Percentiles rank a stretch among this genome's conserved stretches.
Evolutionary conservation across 2,113 vertebrate genomes (phyloP).

Genomic region (Leptosomus discolor): DNA sequence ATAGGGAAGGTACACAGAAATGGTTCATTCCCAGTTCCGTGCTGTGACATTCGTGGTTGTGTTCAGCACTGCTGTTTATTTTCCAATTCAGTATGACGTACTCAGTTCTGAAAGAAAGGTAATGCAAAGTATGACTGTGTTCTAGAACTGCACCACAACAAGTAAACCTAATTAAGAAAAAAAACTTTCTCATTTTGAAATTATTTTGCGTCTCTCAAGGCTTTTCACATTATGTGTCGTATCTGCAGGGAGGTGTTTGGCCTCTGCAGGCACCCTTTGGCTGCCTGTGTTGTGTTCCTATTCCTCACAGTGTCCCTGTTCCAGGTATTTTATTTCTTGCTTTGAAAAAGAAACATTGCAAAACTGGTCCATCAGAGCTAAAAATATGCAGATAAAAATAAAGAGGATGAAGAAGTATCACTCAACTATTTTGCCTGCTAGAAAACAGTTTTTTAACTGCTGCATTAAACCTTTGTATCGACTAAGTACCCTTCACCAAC

Average conservation of each 20-base stretch:
- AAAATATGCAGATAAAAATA: background rate
- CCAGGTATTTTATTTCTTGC: background rate
- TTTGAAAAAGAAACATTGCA: background rate
- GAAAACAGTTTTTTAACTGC: background rate
- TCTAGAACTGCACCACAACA: background rate
- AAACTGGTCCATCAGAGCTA: background rate
- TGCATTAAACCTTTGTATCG: background rate
- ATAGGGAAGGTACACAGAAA: background rate
- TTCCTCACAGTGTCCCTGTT: background rate
- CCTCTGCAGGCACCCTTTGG: background rate
- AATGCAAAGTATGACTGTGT: background rate
- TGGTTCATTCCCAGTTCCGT: background rate
- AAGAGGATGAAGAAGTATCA: background rate
- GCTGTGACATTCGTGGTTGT: rapidly evolving
- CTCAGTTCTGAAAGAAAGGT: background rate
- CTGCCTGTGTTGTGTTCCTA: background rate
- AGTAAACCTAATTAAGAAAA: no score
- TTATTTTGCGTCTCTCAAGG: background rate
- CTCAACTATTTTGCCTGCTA: background rate
- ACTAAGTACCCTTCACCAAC: background rate
- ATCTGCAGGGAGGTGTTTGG: background rate
- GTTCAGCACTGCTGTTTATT: background rate
- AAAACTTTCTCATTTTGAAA: no score
- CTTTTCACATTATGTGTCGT: rapidly evolving
- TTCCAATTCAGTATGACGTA: background rate